These are phyloP conservation scores for Eufriesea mexicana DNA, from an alignment of 1,140 invertebrate species.

Conservation along the genomic window DNA sequence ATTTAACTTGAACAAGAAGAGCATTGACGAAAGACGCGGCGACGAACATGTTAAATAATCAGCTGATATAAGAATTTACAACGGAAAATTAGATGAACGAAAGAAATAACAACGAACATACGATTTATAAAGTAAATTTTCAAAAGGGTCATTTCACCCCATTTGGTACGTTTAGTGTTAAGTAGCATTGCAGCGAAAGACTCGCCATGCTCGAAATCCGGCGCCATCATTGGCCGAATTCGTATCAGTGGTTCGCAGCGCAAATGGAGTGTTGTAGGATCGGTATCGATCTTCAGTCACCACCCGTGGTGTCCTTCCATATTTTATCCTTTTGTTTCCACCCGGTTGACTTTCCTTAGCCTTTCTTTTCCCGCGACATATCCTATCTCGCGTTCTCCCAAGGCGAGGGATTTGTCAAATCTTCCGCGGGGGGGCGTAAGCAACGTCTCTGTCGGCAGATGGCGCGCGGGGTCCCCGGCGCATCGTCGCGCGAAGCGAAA, in stretches of 20 bases:
- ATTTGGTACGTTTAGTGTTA: no score
- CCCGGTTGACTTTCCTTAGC: neutral
- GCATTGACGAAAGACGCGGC: no score
- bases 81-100: no score
- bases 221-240: neutral
- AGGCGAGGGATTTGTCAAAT: conserved; percentile 33
- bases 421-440: neutral
- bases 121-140: no score
- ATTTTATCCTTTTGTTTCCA: conserved; percentile 23
- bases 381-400: neutral
- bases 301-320: neutral
- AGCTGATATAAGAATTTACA: no score
- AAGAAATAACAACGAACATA: no score
- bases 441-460: neutral
- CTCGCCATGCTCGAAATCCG: neutral
- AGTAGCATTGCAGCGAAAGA: fast-evolving
- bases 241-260: no score
- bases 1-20: no score
- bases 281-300: conserved; percentile 9
- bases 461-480: neutral
- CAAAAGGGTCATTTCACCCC: no score
- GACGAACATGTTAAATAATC: no score
- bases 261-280: neutral
- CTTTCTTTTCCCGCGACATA: neutral
- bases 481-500: neutral